These are phyloP conservation scores for Scopus umbretta DNA, from an alignment of 2,113 vertebrate genomes.

Conservation along the genomic window DNA sequence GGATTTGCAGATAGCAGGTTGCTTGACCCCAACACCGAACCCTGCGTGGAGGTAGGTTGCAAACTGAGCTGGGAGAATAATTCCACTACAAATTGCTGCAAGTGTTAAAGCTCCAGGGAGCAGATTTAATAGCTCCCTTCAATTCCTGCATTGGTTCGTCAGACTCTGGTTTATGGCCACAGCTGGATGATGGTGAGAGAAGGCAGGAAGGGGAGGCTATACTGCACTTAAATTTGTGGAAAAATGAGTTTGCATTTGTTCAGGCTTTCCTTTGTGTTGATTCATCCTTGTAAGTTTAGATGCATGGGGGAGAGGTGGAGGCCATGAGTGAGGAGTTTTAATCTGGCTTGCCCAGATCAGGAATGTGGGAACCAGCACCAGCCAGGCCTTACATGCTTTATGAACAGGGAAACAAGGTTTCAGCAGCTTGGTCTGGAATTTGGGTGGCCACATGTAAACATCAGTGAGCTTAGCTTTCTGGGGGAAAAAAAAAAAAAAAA, in stretches of 20 bases:
- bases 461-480: neutral
- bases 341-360: neutral
- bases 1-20: neutral
- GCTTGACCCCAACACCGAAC: neutral
- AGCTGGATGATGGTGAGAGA: slow-evolving; percentile 29
- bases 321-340: neutral
- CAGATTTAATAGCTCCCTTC: slow-evolving; percentile 12
- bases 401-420: neutral
- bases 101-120: slow-evolving; percentile 57
- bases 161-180: slow-evolving; percentile 26
- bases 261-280: neutral
- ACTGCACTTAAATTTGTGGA: neutral
- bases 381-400: neutral
- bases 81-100: slow-evolving; percentile 65
- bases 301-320: neutral
- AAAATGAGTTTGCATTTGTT: slow-evolving; percentile 33
- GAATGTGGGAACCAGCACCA: neutral
- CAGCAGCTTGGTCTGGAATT: neutral
- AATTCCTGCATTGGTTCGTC: neutral
- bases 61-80: slow-evolving; percentile 37
- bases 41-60: neutral
- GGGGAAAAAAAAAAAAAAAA: neutral
- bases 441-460: slow-evolving; percentile 30
- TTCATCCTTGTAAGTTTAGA: slow-evolving; percentile 41
- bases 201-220: neutral